Conservation (phyloP, 2,797 vertebrate species). For the Brachyrhaphis roseni region DNA sequence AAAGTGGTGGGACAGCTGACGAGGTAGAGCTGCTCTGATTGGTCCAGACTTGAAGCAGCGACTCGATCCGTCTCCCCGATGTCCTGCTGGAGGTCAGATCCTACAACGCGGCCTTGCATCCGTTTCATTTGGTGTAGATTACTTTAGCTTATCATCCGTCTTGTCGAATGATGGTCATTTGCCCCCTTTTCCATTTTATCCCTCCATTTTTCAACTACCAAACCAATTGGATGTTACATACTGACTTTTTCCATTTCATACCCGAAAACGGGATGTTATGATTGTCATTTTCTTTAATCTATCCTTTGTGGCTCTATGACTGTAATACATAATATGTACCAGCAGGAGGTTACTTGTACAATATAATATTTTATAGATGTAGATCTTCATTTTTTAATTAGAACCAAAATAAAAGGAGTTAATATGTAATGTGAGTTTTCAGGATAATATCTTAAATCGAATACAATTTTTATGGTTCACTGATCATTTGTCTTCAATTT, state of each 20-base stretch:
- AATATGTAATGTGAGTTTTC: not conserved
- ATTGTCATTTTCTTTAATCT: not conserved
- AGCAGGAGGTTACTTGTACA: not conserved
- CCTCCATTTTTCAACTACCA: not conserved
- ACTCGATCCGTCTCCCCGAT: slow-evolving; percentile 8
- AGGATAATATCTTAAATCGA: not conserved
- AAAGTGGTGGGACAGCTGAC: slow-evolving; percentile 99
- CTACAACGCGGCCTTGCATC: slow-evolving; percentile 33
- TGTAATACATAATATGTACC: not conserved
- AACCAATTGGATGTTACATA: not conserved
- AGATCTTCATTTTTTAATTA: not conserved
- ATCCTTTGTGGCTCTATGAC: not conserved
- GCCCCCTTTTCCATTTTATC: not conserved
- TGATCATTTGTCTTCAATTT: not conserved
- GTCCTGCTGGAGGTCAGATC: slow-evolving; percentile 20
- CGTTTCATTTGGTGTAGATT: slow-evolving; percentile 52
- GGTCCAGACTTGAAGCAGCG: not conserved
- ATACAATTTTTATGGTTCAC: not conserved
- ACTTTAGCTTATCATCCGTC: slow-evolving; percentile 27
- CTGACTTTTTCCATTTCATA: not conserved
- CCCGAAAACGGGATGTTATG: too few species aligned
- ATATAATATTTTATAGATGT: not conserved
- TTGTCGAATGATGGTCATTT: slow-evolving; percentile 5
- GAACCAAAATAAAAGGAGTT: not conserved
- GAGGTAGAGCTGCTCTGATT: slow-evolving; percentile 84